phyloP scores from a whole-genome alignment of 2,888 invertebrate species.

The Cryptosula pallasiana region DNA sequence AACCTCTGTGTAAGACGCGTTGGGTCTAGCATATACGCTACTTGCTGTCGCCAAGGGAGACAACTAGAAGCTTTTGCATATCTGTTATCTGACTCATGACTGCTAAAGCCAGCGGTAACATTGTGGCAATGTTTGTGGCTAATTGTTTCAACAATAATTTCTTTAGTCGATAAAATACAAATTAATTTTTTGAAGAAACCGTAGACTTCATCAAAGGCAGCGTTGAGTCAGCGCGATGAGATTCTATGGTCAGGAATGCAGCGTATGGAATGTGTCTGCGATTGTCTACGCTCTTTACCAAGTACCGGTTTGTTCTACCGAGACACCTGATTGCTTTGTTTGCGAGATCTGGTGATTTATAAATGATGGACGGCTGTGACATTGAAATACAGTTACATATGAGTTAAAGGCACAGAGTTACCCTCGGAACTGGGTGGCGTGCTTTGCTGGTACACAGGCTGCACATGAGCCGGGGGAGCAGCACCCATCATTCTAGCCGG shows the following conservation, averaged over 20 bases:
- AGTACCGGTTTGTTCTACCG: too few species aligned
- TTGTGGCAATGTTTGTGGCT: not conserved
- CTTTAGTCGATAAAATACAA: not conserved
- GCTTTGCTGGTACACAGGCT: constrained; percentile 10
- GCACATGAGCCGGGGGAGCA: constrained; percentile 20
- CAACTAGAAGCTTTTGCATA: too few species aligned
- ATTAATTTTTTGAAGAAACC: too few species aligned
- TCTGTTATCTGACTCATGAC: not conserved
- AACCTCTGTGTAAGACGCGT: too few species aligned
- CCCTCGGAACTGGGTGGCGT: constrained; percentile 10
- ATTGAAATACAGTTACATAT: not conserved
- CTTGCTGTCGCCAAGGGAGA: too few species aligned
- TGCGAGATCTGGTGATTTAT: not conserved
- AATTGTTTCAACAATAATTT: not conserved
- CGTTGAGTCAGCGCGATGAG: not conserved
- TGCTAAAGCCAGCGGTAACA: not conserved
- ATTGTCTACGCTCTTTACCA: too few species aligned
- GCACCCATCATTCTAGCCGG: not conserved
- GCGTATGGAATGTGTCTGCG: too few species aligned
- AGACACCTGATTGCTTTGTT: not conserved
- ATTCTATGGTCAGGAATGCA: not conserved
- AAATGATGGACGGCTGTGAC: not conserved
- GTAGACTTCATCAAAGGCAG: too few species aligned
- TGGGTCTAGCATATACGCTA: too few species aligned
- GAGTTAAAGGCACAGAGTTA: constrained; percentile 21